Evolutionary conservation across 2,888 invertebrate species (phyloP), one percentile per base, ranked within the genome.

Genomic region (Quadroppia sp.): DNA sequence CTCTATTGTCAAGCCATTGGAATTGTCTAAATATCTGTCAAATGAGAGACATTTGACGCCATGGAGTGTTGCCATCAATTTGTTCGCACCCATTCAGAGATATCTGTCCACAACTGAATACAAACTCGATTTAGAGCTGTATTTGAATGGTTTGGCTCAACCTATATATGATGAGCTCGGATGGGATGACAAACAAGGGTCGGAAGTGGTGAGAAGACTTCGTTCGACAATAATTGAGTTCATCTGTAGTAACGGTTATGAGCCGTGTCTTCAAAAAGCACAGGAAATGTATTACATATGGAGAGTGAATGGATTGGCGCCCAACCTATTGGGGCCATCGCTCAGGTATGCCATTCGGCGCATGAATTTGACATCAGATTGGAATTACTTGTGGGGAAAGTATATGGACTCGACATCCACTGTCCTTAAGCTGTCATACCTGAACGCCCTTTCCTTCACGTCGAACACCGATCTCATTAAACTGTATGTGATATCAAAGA

Each of bases 1-100:
- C 17, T 77, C 78, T n/a, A 82, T 82, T 73, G 74, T 79, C 11
- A 78, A 80, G 1, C 80, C 82, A 1, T 76, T 83, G 72, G 76
- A 79, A 23, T 74, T 79, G 11, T 79, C 79, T 1, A 74, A 78
- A n/a, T 82, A 82, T 72, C 73, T 82, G 61, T 67, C 69, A 2
- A 74, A 78, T 9, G 81, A 81, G 72, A 61, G 70, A 15, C 79
- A 79, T 9, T 79, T 78, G 59, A 67, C 80, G 3, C 80, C 81
- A 2, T 81, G 81, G 81, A 74, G 70, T 50, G 70, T 70, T 15
- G 74, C 74, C 28, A 74, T 74, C 25, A 53, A 70, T 74, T 36
- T 70, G 28, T 61, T 74, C 32, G 36, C 28, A 17, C 42, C 40
- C 6, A 53, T 74, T 4, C 11, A 20, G 1, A 2, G 64, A 50